Evolutionary conservation across 2,888 invertebrate genomes (phyloP), one percentile per base, ranked within the genome.

Genomic region (Sicus ferrugineus): DNA sequence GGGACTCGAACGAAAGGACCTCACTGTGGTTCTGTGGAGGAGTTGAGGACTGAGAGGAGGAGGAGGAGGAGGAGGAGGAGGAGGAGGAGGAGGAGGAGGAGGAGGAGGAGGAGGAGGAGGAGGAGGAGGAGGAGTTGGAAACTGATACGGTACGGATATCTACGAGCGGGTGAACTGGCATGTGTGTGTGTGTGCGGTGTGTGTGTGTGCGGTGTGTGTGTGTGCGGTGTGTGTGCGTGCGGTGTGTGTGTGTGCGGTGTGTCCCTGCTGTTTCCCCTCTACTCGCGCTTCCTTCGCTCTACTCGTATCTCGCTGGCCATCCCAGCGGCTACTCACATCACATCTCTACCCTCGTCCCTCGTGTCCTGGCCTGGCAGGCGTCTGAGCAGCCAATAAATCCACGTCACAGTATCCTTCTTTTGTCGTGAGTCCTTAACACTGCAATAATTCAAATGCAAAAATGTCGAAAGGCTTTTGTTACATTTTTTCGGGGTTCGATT

Each of bases 321-420:
- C n/a, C n/a, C n/a, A n/a, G n/a, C 9, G 9, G 5, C 3, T 42
- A 9, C 42, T 42, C 19, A 6, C 46, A 3, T 16, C 46, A 14
- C 19, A 9, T 46, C 46, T 46, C n/a, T 46, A n/a, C 46, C 21
- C 21, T 50, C 23, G 23, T 54, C 7, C 11, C 16, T 23, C 31
- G 23, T 52, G 52, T 26, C 34, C 14, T 42, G 21, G 38, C 23
- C 16, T 26, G 19, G 34, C 42, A 16, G 38, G 38, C 34, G 26
- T 52, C 30, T 52, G 34, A 64, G 31, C 34, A 64, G 46, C 48
- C 48, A 67, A 67, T 67, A 67, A 67, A 67, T 67, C 30, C 67
- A 59, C 46, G 67, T 67, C 67, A 67, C 21, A 67, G 59, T 67
- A 67, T 23, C 56, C 54, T n/a, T 42, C 42, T 30, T 66, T 58